phyloP scores from a whole-genome alignment of 2,113 vertebrate species.

The Halichoeres trimaculatus region DNA sequence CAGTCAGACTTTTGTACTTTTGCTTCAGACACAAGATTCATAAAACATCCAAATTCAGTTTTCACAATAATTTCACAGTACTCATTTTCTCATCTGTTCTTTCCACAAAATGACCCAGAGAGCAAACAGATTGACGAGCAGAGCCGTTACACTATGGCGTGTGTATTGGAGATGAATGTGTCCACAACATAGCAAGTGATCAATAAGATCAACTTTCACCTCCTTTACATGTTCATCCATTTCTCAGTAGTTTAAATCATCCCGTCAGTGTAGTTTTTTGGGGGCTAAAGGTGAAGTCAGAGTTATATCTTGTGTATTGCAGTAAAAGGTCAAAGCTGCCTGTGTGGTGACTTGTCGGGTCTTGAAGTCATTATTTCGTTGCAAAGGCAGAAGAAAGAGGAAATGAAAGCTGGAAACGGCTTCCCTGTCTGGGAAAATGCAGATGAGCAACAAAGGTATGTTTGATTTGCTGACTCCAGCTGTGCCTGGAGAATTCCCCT shows the following conservation, averaged over 20 bases:
- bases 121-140: no score
- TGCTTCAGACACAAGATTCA: constrained; percentile 54
- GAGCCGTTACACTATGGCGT: no score
- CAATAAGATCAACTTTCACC: background rate
- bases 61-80: constrained; percentile 7
- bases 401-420: constrained; percentile 64
- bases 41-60: constrained; percentile 21
- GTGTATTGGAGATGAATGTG: no score
- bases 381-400: constrained; percentile 49
- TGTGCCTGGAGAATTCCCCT: constrained; percentile 80
- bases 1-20: background rate
- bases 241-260: no score
- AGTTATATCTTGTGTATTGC: constrained; percentile 32
- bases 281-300: no score
- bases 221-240: background rate
- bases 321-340: constrained; percentile 34
- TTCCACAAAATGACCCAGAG: constrained; percentile 58
- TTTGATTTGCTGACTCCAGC: constrained; percentile 83
- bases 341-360: constrained; percentile 52
- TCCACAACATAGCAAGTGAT: no score
- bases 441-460: constrained; percentile 72
- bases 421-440: constrained; percentile 75
- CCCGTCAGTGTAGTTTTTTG: no score
- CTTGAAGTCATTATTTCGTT: constrained; percentile 47
- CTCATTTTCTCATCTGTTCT: constrained; percentile 48